Evolutionary conservation across 2,888 invertebrate genomes (phyloP).

Genomic region (Stenodema calcarata): DNA sequence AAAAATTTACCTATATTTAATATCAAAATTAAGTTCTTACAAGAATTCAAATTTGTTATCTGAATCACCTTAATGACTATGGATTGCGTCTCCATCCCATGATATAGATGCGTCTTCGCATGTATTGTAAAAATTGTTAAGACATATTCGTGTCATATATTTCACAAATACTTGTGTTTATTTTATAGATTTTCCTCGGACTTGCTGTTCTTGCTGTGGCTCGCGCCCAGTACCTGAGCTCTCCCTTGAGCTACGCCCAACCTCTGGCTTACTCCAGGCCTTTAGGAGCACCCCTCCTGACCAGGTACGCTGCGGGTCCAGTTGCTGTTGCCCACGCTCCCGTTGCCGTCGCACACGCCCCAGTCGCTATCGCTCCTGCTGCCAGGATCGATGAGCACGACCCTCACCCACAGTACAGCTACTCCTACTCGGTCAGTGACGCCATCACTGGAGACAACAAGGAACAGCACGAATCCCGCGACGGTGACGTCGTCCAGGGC

Average conservation of each 20-base stretch:
- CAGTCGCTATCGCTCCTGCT: constrained; percentile 30
- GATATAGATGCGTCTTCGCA: too few relatives aligned
- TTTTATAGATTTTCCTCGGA: constrained; percentile 14
- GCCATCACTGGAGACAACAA: constrained; percentile 58
- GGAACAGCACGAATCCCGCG: constrained; percentile 60
- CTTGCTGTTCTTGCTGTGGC: constrained; percentile 43
- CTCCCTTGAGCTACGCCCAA: neutral
- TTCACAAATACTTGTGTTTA: neutral
- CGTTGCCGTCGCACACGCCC: constrained; percentile 30
- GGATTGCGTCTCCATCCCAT: too few relatives aligned
- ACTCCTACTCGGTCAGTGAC: constrained; percentile 57
- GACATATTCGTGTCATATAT: neutral
- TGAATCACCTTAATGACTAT: too few relatives aligned
- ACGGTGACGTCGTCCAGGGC: constrained; percentile 54
- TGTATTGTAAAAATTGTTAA: too few relatives aligned
- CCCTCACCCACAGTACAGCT: constrained; percentile 58
- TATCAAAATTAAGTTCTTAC: too few relatives aligned
- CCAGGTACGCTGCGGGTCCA: constrained; percentile 27
- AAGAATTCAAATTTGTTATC: too few relatives aligned
- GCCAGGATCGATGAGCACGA: constrained; percentile 56
- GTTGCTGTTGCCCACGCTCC: constrained; percentile 28
- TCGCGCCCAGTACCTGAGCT: constrained; percentile 16
- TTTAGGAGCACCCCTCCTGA: constrained; percentile 23
- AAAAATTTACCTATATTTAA: too few relatives aligned
- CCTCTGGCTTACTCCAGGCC: constrained; percentile 34